phyloP scores from a whole-genome alignment of 2,113 vertebrate species.

The Galeopterus variegatus region DNA sequence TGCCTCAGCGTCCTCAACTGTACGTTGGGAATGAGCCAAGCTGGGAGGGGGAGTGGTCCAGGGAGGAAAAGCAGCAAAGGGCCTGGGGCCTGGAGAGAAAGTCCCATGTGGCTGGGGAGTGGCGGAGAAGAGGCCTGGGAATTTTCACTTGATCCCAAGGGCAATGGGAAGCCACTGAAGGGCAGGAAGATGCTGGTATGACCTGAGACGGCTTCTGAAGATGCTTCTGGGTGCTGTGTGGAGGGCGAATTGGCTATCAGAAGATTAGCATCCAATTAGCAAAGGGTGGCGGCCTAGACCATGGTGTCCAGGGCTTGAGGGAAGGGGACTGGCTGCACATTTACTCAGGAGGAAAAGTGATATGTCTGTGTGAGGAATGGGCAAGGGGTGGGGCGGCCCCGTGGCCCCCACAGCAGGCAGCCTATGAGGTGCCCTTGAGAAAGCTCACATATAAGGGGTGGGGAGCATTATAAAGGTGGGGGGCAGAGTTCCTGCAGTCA shows the following conservation, averaged over 20 bases:
- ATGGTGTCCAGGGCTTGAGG: fast-evolving
- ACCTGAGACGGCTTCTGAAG: not conserved
- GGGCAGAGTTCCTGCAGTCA: not conserved
- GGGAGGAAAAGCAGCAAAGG: not conserved
- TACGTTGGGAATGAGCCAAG: not conserved
- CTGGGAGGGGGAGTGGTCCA: not conserved
- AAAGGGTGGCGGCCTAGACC: no score
- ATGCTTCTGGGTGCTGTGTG: not conserved
- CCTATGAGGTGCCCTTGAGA: not conserved
- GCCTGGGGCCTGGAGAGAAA: not conserved
- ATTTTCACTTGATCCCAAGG: not conserved
- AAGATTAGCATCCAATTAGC: not conserved
- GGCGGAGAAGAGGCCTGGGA: not conserved
- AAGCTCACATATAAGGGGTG: not conserved
- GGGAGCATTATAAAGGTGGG: not conserved
- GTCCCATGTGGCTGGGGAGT: not conserved
- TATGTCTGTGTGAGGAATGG: not conserved
- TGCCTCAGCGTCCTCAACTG: not conserved
- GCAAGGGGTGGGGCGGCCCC: no score
- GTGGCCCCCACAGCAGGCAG: not conserved
- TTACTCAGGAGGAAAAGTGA: not conserved
- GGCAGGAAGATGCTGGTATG: not conserved
- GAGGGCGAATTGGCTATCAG: not conserved
- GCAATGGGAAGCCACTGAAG: not conserved
- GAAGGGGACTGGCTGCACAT: not conserved